Base-by-base conservation (phyloP, 2,888 invertebrate species). In the Drosophila trichaetosa region DNA sequence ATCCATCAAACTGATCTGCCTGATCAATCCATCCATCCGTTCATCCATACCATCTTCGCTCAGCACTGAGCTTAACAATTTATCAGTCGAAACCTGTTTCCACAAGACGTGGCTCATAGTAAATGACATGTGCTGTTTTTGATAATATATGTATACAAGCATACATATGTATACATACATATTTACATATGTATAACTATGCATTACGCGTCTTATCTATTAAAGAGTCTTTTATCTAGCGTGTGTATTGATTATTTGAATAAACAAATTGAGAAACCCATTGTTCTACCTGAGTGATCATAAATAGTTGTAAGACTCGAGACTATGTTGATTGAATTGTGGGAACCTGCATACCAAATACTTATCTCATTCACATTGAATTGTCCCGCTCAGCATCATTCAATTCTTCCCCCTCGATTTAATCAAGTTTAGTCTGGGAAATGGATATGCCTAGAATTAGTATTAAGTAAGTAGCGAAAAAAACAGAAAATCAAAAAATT, bases 391-490 rank as follows among this genome's bases (percentile, higher is more conserved):
- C 34, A 21, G 7, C 46, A 29, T n/a, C 27, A 29, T 49, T 46
- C 59, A 51, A 56, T 38, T 60, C 48, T 16, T 51, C 59, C 56
- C 31, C 31, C 2, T 46, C 6, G 46, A 62, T 42, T 24, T 33
- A 5, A 62, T 52, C 60, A 34, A 51, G 34, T 57, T 36, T 33
- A 6, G 31, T 21, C 51, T 76, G 75, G 42, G 73, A 76, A 78
- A 66, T 66, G 27, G 31, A 72, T 58, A 52, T 51, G 27, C 33
- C 13, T 18, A 21, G 51, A 46, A 62, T 72, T 34, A 48, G 56
- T 21, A 66, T 31, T 42, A 8, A 3, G n/a, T 40, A 31, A 10
- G 31, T 31, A 10, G 31, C 2, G 0, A 31, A n/a, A 31, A n/a
- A 18, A 16, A 18, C 3, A 8, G 2, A 21, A 21, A 21, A 42